A percentile compares a stretch with the other conserved stretches of the same genome.
Evolutionary conservation across 2,113 vertebrate species (phyloP).

Genomic region (Amphilophus citrinellus): DNA sequence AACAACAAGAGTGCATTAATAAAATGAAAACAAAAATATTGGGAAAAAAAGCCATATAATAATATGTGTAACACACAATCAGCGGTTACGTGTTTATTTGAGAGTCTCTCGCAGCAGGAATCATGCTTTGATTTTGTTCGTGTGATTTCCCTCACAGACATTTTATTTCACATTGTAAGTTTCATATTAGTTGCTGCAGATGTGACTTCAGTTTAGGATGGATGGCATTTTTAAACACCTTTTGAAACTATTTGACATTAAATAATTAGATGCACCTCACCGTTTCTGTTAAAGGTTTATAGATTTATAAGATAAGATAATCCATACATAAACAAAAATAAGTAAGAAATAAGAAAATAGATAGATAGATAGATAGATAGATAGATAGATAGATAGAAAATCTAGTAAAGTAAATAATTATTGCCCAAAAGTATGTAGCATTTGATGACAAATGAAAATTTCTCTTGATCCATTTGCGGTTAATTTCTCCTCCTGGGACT

Average conservation of each 20-base stretch:
- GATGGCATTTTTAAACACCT: not conserved
- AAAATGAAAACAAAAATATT: not conserved
- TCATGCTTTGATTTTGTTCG: not conserved
- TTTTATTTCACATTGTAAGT: not conserved
- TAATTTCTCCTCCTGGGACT: not conserved
- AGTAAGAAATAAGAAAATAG: too few relatives aligned
- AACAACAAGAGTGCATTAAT: not conserved
- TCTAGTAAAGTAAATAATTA: too few relatives aligned
- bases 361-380: too few relatives aligned
- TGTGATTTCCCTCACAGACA: not conserved
- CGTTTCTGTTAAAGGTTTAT: not conserved
- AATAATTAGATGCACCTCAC: not conserved
- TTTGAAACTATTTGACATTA: not conserved
- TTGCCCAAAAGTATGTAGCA: too few relatives aligned
- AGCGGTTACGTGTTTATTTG: not conserved
- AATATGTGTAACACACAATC: not conserved
- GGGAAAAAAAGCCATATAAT: not conserved
- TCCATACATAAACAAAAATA: too few relatives aligned
- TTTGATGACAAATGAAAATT: slow-evolving; percentile 19
- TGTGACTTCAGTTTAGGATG: not conserved
- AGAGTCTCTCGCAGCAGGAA: not conserved
- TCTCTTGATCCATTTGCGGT: not conserved
- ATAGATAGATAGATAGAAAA: too few relatives aligned
- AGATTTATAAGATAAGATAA: not conserved
- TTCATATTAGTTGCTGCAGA: not conserved